Percentiles rank a stretch among this genome's conserved stretches.
Conservation (phyloP, 1,140 invertebrate genomes). For the Glomeris maerens region DNA sequence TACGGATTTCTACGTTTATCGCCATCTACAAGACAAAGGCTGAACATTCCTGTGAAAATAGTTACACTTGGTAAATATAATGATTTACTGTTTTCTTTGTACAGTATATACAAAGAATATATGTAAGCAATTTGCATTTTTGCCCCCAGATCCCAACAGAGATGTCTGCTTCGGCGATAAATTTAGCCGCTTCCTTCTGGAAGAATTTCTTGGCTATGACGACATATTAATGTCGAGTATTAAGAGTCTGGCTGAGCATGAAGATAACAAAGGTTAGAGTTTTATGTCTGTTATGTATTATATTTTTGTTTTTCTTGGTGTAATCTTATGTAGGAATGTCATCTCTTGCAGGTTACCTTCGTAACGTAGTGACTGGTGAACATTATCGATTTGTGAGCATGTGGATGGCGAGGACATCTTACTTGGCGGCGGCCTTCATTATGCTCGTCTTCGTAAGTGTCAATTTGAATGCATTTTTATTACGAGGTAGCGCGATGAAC, state of each 20-base stretch:
- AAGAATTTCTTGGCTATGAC: conserved; percentile 89
- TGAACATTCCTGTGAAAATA: conserved; percentile 85
- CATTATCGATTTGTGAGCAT: conserved; percentile 96
- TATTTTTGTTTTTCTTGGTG: conserved; percentile 17
- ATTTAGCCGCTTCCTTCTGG: conserved; percentile 75
- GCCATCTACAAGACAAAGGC: conserved; percentile 57
- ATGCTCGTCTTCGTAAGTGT: conserved; percentile 97
- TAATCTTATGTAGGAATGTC: neutral
- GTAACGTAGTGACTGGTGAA: conserved; percentile 95
- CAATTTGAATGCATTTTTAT: neutral
- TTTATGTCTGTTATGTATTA: neutral
- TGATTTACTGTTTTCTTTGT: neutral
- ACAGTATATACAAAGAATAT: conserved; percentile 5
- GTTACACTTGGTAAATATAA: conserved; percentile 49
- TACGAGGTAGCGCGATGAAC: too few relatives aligned
- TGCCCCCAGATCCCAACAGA: conserved; percentile 53
- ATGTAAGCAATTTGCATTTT: neutral
- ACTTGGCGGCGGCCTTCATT: conserved; percentile 84
- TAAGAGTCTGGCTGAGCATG: conserved; percentile 83
- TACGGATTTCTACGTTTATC: conserved; percentile 89
- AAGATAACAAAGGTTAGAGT: conserved; percentile 83
- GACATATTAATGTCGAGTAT: conserved; percentile 93
- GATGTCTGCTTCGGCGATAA: conserved; percentile 87
- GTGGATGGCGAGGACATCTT: conserved; percentile 85
- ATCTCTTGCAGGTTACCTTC: conserved; percentile 33